Conservation (phyloP, 53 echinoderm and acorn worm species). For the Henricia sp. region DNA sequence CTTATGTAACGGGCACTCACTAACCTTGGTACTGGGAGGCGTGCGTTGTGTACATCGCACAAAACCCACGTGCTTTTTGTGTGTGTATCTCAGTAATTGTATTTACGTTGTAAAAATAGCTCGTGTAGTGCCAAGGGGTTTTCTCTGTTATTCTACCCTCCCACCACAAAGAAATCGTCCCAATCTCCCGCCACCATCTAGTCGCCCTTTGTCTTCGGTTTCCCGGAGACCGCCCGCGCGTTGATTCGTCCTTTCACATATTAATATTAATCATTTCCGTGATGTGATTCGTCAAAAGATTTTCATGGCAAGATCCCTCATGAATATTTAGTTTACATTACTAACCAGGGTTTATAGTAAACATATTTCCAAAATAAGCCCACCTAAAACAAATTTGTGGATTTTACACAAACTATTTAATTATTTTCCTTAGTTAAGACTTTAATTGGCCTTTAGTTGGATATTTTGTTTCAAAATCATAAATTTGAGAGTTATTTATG, state of each 20-base stretch:
- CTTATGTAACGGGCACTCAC: background rate
- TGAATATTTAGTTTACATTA: conserved; percentile 15
- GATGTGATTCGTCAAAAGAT: conserved; percentile 22
- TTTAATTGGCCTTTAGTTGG: too few species aligned
- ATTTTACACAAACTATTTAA: background rate
- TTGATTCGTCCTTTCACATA: conserved; percentile 37
- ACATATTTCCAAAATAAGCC: background rate
- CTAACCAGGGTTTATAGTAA: conserved; percentile 10
- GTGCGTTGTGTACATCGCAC: conserved; percentile 42
- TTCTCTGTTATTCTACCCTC: conserved; percentile 46
- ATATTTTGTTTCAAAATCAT: too few species aligned
- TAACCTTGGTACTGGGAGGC: conserved; percentile 39
- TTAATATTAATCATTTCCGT: conserved; percentile 18
- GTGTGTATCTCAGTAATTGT: conserved; percentile 59
- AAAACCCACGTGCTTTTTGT: conserved; percentile 58
- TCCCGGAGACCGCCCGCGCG: conserved; percentile 37
- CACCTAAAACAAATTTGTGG: background rate
- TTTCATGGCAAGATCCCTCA: background rate
- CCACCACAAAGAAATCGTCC: conserved; percentile 56
- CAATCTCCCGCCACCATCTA: conserved; percentile 64
- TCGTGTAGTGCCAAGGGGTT: conserved; percentile 54
- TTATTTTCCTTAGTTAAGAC: too few species aligned
- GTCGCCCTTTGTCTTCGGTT: conserved; percentile 56
- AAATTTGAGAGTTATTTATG: too few species aligned
- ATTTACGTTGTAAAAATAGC: conserved; percentile 68